These are phyloP conservation scores for Dendrocopos noguchii DNA, from an alignment of 2,113 vertebrate genomes.

Conservation along the genomic window DNA sequence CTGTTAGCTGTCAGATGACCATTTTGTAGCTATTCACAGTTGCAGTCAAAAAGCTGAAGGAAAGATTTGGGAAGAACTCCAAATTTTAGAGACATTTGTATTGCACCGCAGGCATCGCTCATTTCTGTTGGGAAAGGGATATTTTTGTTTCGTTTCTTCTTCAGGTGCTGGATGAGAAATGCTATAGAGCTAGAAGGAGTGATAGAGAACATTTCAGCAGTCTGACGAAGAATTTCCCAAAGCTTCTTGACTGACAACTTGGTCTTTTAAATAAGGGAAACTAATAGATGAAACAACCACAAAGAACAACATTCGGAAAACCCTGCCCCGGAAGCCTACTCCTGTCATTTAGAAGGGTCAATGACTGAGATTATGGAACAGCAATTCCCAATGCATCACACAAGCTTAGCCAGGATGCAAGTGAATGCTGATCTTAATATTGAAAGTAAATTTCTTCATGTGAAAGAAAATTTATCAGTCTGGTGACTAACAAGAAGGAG, in stretches of 20 bases:
- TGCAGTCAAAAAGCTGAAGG: not conserved
- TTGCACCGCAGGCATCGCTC: not conserved
- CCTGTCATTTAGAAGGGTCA: not conserved
- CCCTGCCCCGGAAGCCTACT: not conserved
- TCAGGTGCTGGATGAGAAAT: not conserved
- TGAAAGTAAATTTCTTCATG: not conserved
- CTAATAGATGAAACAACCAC: not conserved
- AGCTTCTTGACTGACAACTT: not conserved
- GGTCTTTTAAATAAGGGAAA: not conserved
- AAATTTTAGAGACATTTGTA: not conserved
- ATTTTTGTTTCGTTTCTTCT: not conserved
- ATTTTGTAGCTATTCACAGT: not conserved
- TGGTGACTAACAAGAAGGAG: not conserved
- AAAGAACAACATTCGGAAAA: not conserved
- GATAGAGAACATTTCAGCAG: not conserved
- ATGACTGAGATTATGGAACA: not conserved
- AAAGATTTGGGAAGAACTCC: not conserved
- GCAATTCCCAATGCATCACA: not conserved
- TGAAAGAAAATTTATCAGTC: not conserved
- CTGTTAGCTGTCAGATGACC: not conserved
- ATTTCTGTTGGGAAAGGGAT: not conserved
- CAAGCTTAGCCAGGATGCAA: not conserved
- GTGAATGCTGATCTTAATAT: not conserved
- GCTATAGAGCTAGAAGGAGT: not conserved
- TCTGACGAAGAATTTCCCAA: not conserved